Base-by-base conservation (phyloP, 2,888 invertebrate species). In the Microctonus hyperodae region DNA sequence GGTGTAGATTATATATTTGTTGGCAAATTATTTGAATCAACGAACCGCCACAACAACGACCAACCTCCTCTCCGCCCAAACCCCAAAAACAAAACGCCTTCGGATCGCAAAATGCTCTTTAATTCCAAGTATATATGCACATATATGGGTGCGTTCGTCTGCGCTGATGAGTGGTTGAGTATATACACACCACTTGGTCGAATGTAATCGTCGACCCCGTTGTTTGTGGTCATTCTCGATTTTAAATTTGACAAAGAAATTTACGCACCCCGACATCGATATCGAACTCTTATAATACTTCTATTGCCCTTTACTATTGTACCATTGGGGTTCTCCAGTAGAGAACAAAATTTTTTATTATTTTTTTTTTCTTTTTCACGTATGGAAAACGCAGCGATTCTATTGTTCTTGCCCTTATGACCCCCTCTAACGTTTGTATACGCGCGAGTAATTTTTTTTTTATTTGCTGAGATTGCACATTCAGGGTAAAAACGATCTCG, bases 61-160 rank as follows among this genome's bases (percentile, higher is more conserved):
- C 82, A 76, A 76, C 81, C 83, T 78, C 72, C 82, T 80, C 77
- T 77, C 82, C 83, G 82, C 82, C 83, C 74, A 74, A 74, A 70
- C 75, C 74, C 73, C 72, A 74, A 82, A 80, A 83, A 83, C 83
- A 83, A 83, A 83, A 83, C 83, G 83, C 83, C 83, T 83, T 74
- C 75, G 72, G 77, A 79, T 76, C 74, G 76, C 75, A 72, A 79
- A 79, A 79, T 79, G 75, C 75, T 72, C 73, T 75, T 78, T 76
- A 76, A 80, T 80, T 75, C 71, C 59, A 67, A 63, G 58, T 13
- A 20, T n/a, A 44, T 44, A 5, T 50, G 22, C 31, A 61, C 20
- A 31, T 50, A 28, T 48, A 22, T 25, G 50, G 61, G 50, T 64
- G 20, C 25, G 65, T 50, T 69, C 58, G 59, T 64, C 67, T 56